Evolutionary conservation across 2,797 vertebrate genomes (phyloP).

Genomic region (Fistularia tabacaria): DNA sequence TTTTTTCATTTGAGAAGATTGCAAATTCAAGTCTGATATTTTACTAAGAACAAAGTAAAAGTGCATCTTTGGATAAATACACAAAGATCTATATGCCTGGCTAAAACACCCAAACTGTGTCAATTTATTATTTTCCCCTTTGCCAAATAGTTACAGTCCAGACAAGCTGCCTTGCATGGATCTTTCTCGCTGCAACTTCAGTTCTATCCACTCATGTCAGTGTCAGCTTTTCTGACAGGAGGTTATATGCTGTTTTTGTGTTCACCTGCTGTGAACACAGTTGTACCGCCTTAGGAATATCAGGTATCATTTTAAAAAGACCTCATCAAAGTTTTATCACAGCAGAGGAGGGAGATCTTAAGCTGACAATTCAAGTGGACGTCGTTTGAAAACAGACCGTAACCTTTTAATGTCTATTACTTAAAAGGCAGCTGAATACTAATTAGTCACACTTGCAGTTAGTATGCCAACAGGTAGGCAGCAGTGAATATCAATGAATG

Average conservation of each 20-base stretch:
- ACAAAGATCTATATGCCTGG: too few relatives aligned
- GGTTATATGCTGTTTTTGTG: constrained; percentile 1
- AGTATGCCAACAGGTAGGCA: constrained; percentile 12
- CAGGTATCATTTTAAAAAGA: constrained; percentile 15
- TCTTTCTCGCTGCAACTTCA: neutral
- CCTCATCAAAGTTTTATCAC: constrained; percentile 33
- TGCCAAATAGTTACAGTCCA: neutral
- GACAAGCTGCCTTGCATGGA: neutral
- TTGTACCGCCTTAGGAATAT: constrained; percentile 12
- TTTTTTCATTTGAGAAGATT: too few relatives aligned
- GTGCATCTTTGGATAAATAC: too few relatives aligned
- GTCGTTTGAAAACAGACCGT: constrained; percentile 10
- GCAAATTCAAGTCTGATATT: too few relatives aligned
- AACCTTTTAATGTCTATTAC: constrained; percentile 3
- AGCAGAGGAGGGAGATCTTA: constrained; percentile 10
- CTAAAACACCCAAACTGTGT: too few relatives aligned
- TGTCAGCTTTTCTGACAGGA: constrained; percentile 3
- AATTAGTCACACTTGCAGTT: constrained; percentile 17
- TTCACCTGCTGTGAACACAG: constrained; percentile 18
- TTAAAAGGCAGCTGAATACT: constrained; percentile 5
- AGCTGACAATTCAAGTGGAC: constrained; percentile 5
- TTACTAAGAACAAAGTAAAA: too few relatives aligned
- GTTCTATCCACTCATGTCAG: constrained; percentile 8
- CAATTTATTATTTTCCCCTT: neutral
- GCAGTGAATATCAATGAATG: constrained; percentile 7